Conservation (phyloP, 2,113 vertebrate genomes). For the Oryzias javanicus region DNA sequence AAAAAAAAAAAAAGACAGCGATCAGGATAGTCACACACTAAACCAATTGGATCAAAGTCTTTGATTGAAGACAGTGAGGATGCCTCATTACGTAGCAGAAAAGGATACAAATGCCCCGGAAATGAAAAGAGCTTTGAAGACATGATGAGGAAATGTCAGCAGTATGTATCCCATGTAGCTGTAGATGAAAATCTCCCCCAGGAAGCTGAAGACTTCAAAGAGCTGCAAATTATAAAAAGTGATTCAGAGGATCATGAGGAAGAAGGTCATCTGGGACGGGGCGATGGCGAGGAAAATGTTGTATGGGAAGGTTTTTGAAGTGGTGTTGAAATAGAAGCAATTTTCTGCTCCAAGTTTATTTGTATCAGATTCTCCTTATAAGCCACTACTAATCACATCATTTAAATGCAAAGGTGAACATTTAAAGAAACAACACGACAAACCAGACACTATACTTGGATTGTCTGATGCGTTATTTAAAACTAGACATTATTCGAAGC, state of each 20-base stretch:
- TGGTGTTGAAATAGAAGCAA: no score
- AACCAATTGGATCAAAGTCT: background rate
- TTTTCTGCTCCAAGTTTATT: no score
- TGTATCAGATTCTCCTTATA: no score
- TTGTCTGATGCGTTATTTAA: no score
- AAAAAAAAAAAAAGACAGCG: background rate
- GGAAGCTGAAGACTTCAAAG: conserved; percentile 88
- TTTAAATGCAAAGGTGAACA: no score
- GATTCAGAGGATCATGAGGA: conserved; percentile 51
- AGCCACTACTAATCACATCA: no score
- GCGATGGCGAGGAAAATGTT: conserved; percentile 12
- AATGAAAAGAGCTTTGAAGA: conserved; percentile 84
- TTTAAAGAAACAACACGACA: no score
- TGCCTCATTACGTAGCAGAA: conserved; percentile 29
- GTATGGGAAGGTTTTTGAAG: background rate
- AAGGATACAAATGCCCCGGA: conserved; percentile 88
- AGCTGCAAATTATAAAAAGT: conserved; percentile 76
- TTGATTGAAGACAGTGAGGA: conserved; percentile 11
- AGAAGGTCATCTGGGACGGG: conserved; percentile 47
- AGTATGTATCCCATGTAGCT: conserved; percentile 85
- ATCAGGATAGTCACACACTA: background rate
- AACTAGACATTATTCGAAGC: no score
- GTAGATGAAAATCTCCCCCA: conserved; percentile 89
- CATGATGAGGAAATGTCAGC: conserved; percentile 83
- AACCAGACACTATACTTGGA: no score